Conservation (phyloP, 2,113 vertebrate genomes). For the Stigmatopora argus region DNA sequence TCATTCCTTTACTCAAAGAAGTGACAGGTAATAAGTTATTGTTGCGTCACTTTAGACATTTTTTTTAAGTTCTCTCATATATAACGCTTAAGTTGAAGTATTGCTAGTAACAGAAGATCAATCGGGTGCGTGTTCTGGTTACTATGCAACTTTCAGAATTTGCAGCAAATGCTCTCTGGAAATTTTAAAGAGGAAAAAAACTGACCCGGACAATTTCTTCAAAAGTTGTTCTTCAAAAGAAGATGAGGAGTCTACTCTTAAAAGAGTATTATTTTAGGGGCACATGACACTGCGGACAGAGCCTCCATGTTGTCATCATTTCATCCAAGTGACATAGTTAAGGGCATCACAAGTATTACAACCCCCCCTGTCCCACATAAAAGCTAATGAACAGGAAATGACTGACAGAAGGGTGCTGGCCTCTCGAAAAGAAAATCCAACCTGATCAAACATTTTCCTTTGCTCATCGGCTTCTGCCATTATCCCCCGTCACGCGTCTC, state of each 20-base stretch:
- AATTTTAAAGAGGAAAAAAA: conserved; percentile 21
- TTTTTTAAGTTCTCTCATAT: conserved; percentile 15
- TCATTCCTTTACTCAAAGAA: conserved; percentile 17
- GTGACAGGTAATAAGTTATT: conserved; percentile 13
- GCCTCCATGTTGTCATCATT: conserved; percentile 3
- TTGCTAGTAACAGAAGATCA: conserved; percentile 51
- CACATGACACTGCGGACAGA: not conserved
- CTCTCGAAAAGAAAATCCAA: conserved; percentile 22
- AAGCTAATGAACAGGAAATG: conserved; percentile 15
- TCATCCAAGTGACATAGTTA: not conserved
- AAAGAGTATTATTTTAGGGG: not conserved
- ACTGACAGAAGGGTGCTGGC: not conserved
- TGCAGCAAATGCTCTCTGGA: conserved; percentile 32
- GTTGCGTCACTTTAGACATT: conserved; percentile 18
- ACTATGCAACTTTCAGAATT: conserved; percentile 58
- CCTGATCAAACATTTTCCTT: conserved; percentile 9
- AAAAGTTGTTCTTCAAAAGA: conserved; percentile 33
- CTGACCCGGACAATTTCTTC: not conserved
- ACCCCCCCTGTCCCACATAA: not conserved
- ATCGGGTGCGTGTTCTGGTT: conserved; percentile 56
- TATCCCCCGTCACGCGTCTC: conserved; percentile 5
- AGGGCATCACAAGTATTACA: not conserved
- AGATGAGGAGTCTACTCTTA: conserved; percentile 3
- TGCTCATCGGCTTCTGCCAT: conserved; percentile 3
- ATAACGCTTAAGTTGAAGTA: conserved; percentile 25